Evolutionary conservation across 2,113 vertebrate genomes (phyloP), one percentile per base, ranked within the genome.

Genomic region (Mus musculus): DNA sequence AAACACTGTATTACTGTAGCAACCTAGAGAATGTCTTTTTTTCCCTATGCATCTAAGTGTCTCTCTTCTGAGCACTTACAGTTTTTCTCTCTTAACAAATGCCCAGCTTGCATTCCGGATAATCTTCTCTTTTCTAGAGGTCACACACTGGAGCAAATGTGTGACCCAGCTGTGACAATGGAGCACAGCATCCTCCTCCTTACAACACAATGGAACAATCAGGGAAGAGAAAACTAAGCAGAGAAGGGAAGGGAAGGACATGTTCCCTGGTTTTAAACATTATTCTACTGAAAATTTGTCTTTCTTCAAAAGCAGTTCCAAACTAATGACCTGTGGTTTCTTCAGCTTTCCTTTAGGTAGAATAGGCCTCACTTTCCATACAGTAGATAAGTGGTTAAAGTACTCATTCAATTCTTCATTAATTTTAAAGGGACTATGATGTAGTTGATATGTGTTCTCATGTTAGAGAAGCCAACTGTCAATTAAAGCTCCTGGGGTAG

Each of bases 241-340:
- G 72, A 67, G 81, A 94, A 88, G 16, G 78, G 89, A 97, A 89
- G 88, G 80, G 65, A 87, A 78, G 63, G 90, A 90, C 86, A 96
- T 86, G 87, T 90, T 89, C 56, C 91, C 82, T 93, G 61, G 85
- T 59, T 95, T 98, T 80, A 95, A 97, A 97, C 91, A 75, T 96
- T 81, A 90, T 54, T 95, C 86, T 82, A 86, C 42, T 56, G 81
- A 72, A 97, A 96, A 95, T 97, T 84, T 97, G 30, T 96, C 95
- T 95, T 95, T 96, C 67, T 96, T 98, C 88, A 96, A 91, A 98
- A 97, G 72, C 91, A 94, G 96, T 97, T 92, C 93, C 85, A 52
- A 69, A 36, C 92, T 97, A 95, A 97, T 26, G n/a, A 95, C 93
- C 95, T 97, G 90, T 88, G 81, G 93, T 95, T 98, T 96, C 91